These are phyloP conservation scores for Cerastis rubricosa DNA, from an alignment of 2,888 invertebrate genomes.

Conservation along the genomic window DNA sequence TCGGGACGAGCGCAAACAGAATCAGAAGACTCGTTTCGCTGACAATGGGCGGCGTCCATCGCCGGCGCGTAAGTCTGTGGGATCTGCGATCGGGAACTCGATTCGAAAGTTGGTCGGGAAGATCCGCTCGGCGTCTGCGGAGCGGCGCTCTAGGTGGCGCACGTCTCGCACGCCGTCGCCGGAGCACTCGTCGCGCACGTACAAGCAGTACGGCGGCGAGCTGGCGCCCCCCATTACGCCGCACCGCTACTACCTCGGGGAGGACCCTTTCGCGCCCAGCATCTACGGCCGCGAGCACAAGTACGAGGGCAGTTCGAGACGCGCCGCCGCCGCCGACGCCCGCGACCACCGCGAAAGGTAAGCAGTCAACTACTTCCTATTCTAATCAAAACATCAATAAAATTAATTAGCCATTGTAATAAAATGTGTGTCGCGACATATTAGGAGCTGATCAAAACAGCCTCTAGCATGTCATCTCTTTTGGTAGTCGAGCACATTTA, in stretches of 20 bases:
- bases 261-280: conserved; percentile 96
- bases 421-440: conserved; percentile 47
- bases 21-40: conserved; percentile 94
- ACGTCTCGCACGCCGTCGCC: conserved; percentile 92
- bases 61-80: conserved; percentile 89
- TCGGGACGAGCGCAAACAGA: conserved; percentile 90
- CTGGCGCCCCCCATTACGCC: conserved; percentile 89
- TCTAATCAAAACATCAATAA: conserved; percentile 46
- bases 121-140: conserved; percentile 93
- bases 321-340: conserved; percentile 83
- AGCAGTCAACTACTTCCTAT: conserved; percentile 67
- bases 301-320: conserved; percentile 93
- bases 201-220: conserved; percentile 88
- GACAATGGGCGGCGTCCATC: conserved; percentile 84
- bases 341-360: conserved; percentile 89
- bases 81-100: conserved; percentile 94
- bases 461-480: conserved; percentile 31
- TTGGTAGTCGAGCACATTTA: conserved; percentile 49
- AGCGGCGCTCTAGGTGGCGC: conserved; percentile 92
- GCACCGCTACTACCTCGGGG: conserved; percentile 96
- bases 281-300: conserved; percentile 96
- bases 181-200: conserved; percentile 88
- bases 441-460: conserved; percentile 43
- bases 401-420: conserved; percentile 52
- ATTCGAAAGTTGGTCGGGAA: conserved; percentile 95